Evolutionary conservation across 2,113 vertebrate species (phyloP), one percentile per base, ranked within the genome.

Genomic region (Sturnus vulgaris): DNA sequence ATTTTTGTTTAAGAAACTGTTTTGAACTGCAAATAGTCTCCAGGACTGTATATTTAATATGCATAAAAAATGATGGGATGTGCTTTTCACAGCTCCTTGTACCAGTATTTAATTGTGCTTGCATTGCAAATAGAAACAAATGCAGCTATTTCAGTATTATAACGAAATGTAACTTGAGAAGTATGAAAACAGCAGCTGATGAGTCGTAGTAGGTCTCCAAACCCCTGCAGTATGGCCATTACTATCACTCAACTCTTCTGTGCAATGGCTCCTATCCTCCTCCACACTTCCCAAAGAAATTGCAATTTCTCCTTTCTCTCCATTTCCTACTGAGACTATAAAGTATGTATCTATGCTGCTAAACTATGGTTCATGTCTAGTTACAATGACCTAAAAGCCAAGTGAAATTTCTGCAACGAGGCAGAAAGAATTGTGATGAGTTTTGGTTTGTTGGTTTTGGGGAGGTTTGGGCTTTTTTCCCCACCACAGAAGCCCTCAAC

Each of bases 1-100:
- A 21, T 72, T 94, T 95, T 93, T 59, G 27, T 57, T 88, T 91
- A 86, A 95, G 85, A 39, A 95, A 90, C 60, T 95, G 64, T 88
- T 96, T 92, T 91, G 44, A 96, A 93, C 52, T 42, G 65, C 50
- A 50, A 92, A 91, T 52, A 80, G 25, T 95, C 92, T 95, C 69
- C 56, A 72, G 88, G 97, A 63, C 59, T 24, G 18, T 37, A 52
- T 78, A 88, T 82, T 85, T 81, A 71, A 88, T 86, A 87, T 39
- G 69, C 44, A 81, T 52, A 2, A 7, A 60, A 91, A 92, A 79
- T 60, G 20, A 42, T 1, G 23, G 23, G 10, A 69, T 33, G 24
- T 25, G 30, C 14, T 85, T 76, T 78, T 37, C 65, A 92, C 35
- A 86, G 57, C 22, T 86, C 40, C 40, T 55, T 64, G 30, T 33